These are phyloP conservation scores for Barbus barbus DNA, from an alignment of 2,113 vertebrate species.

Conservation along the genomic window DNA sequence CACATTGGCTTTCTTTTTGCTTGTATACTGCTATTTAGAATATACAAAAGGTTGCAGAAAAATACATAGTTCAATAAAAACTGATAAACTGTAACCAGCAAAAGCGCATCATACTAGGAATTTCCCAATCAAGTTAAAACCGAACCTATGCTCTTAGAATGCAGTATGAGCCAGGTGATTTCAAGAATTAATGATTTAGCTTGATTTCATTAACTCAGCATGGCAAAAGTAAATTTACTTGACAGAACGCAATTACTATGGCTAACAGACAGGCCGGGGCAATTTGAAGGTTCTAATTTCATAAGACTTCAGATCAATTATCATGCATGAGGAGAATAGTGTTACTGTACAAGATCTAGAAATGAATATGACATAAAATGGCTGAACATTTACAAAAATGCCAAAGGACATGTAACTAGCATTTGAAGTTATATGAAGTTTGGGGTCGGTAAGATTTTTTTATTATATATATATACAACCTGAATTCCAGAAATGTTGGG, in stretches of 20 bases:
- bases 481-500: no score
- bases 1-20: background rate
- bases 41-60: background rate
- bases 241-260: conserved; percentile 12
- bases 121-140: background rate
- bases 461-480: no score
- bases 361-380: background rate
- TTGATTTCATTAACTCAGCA: background rate
- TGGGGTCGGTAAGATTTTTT: background rate
- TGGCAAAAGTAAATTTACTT: conserved; percentile 4
- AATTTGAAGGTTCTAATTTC: background rate
- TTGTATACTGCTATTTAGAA: background rate
- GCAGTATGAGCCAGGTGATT: background rate
- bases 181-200: background rate
- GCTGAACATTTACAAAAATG: background rate
- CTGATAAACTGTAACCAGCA: background rate
- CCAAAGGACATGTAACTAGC: background rate
- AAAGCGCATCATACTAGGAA: background rate
- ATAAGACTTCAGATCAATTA: background rate
- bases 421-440: no score
- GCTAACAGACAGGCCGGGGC: background rate
- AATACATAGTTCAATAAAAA: background rate
- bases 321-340: background rate
- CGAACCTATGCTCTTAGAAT: background rate
- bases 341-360: background rate